A percentile compares a stretch with the other conserved stretches of the same genome.
phyloP scores from a whole-genome alignment of 1,140 invertebrate genomes.

The Wasmannia auropunctata region DNA sequence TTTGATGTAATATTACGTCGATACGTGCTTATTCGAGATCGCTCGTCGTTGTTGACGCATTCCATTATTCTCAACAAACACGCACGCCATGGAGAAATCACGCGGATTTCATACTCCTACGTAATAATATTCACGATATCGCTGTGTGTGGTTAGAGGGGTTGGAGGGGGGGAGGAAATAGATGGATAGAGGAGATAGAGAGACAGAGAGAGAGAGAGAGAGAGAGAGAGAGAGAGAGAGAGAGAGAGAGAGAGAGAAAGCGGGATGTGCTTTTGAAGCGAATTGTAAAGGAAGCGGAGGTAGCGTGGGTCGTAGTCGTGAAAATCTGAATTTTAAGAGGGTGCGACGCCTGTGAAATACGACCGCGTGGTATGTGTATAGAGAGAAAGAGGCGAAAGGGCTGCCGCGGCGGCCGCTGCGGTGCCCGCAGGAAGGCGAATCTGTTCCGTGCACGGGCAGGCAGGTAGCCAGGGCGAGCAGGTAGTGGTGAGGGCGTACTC shows the following conservation, averaged over 20 bases:
- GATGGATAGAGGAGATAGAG: neutral
- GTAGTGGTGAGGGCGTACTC: slow-evolving; percentile 31
- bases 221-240: neutral
- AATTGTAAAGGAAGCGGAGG: slow-evolving; percentile 49
- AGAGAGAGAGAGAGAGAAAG: neutral
- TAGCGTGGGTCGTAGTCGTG: slow-evolving; percentile 52
- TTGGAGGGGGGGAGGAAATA: no score
- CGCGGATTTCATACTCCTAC: neutral
- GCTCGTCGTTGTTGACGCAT: neutral
- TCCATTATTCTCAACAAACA: slow-evolving; percentile 22
- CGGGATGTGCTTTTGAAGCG: slow-evolving; percentile 15
- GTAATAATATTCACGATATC: slow-evolving; percentile 31
- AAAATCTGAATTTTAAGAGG: slow-evolving; percentile 71
- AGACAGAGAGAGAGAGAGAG: neutral
- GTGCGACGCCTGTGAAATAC: slow-evolving; percentile 67
- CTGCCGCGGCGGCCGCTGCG: neutral
- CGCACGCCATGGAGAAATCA: neutral
- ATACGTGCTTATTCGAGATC: neutral
- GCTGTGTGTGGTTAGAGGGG: neutral
- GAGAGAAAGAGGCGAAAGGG: slow-evolving; percentile 37
- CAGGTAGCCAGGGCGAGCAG: slow-evolving; percentile 3
- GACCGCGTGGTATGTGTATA: slow-evolving; percentile 26
- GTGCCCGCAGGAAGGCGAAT: slow-evolving; percentile 58
- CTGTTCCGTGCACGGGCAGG: slow-evolving; percentile 40
- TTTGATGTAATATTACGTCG: neutral